Conservation (phyloP, 2,888 invertebrate species). For the Elegia similella region DNA sequence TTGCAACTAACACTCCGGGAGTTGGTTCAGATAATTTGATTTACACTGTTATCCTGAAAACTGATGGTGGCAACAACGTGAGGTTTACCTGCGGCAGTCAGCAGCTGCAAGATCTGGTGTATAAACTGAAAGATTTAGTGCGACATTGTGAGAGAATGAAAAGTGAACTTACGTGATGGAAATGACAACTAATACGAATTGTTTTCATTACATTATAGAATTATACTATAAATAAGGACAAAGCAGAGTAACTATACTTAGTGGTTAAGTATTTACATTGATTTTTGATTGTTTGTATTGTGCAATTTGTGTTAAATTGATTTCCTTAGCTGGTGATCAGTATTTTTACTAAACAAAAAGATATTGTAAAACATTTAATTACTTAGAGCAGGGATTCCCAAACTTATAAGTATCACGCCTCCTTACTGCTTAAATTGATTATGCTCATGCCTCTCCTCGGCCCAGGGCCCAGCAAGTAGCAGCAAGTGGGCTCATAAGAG, state of each 20-base stretch:
- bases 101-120: conserved; percentile 84
- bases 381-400: too few relatives aligned
- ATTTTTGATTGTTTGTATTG: background rate
- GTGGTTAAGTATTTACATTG: background rate
- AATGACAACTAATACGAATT: background rate
- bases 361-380: too few relatives aligned
- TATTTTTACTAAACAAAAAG: too few relatives aligned
- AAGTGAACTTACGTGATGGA: conserved; percentile 48
- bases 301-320: too few relatives aligned
- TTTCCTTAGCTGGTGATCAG: too few relatives aligned
- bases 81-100: conserved; percentile 83
- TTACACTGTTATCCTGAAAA: conserved; percentile 68
- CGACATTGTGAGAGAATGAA: conserved; percentile 83
- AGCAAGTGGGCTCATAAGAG: too few relatives aligned
- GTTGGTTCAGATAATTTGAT: conserved; percentile 66
- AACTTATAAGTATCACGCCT: too few relatives aligned
- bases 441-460: too few relatives aligned
- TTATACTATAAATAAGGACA: background rate
- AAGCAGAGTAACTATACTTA: background rate
- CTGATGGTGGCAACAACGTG: conserved; percentile 67
- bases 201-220: too few relatives aligned
- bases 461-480: too few relatives aligned
- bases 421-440: too few relatives aligned
- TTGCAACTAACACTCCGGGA: conserved; percentile 63
- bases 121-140: conserved; percentile 84